These are phyloP conservation scores for Dinocampus coccinellae DNA, from an alignment of 2,888 invertebrate genomes.

Conservation along the genomic window DNA sequence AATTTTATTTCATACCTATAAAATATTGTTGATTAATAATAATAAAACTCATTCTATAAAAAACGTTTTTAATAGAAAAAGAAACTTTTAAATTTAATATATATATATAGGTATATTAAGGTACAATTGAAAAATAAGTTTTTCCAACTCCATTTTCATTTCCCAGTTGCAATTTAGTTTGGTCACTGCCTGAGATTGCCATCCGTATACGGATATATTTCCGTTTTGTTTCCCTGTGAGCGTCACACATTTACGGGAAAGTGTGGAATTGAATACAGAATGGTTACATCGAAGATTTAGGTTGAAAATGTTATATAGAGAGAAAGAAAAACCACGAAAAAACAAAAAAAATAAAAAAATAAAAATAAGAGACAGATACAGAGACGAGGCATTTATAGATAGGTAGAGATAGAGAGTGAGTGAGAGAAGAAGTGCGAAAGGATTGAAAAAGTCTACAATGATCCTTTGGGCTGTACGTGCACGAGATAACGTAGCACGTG, in stretches of 20 bases:
- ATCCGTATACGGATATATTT: constrained; percentile 1
- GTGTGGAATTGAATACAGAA: neutral
- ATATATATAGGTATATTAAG: neutral
- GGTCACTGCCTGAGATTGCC: constrained; percentile 12
- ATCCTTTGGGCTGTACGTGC: constrained; percentile 37
- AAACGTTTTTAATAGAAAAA: too few relatives aligned
- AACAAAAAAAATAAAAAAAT: too few relatives aligned
- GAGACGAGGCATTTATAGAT: too few relatives aligned
- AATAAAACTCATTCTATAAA: too few relatives aligned
- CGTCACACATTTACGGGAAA: neutral
- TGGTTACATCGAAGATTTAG: neutral
- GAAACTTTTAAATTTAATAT: neutral
- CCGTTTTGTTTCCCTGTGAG: constrained; percentile 20
- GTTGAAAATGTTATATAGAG: constrained; percentile 10
- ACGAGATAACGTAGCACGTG: constrained; percentile 43
- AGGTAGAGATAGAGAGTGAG: constrained; percentile 13
- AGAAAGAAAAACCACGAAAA: neutral
- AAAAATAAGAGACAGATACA: too few relatives aligned
- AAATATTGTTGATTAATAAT: too few relatives aligned
- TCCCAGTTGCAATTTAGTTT: neutral
- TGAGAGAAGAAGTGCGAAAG: constrained; percentile 30
- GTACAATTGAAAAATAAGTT: neutral
- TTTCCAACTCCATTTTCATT: constrained; percentile 5
- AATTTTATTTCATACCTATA: too few relatives aligned
- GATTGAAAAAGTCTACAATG: constrained; percentile 1